Percentiles rank a stretch among this genome's conserved stretches.
Conservation (phyloP, 2,113 vertebrate genomes). For the Cepphus grylle region DNA sequence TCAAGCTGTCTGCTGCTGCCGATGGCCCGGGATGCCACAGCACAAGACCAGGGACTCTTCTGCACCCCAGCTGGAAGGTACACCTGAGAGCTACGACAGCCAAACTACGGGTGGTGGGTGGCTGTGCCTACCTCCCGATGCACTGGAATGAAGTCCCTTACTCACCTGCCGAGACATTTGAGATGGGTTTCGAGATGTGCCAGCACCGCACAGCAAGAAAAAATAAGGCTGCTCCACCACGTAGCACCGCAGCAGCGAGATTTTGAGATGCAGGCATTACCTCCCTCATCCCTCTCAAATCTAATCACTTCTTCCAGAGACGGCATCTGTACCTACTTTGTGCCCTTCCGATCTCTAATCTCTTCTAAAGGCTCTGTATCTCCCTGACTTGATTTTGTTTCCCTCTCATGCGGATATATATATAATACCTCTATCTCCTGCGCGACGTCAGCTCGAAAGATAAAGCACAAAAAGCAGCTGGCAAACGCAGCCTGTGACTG, state of each 20-base stretch:
- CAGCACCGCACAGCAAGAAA: fast-evolving
- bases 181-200: fast-evolving
- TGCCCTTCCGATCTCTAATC: neutral
- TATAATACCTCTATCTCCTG: neutral
- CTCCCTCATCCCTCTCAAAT: neutral
- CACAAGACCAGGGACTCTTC: neutral
- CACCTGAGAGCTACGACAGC: neutral
- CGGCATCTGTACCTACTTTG: neutral
- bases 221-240: neutral
- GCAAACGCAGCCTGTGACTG: neutral
- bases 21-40: neutral
- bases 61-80: neutral
- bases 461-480: slow-evolving; percentile 1
- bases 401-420: neutral
- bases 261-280: neutral
- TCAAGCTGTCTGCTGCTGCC: neutral
- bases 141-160: neutral
- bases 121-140: neutral
- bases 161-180: neutral
- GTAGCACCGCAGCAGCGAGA: fast-evolving
- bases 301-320: neutral
- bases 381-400: neutral
- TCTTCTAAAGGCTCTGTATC: neutral
- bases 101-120: neutral
- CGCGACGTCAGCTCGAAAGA: neutral